Conservation (phyloP, 2,113 vertebrate species). For the Tychaedon coryphoeus region DNA sequence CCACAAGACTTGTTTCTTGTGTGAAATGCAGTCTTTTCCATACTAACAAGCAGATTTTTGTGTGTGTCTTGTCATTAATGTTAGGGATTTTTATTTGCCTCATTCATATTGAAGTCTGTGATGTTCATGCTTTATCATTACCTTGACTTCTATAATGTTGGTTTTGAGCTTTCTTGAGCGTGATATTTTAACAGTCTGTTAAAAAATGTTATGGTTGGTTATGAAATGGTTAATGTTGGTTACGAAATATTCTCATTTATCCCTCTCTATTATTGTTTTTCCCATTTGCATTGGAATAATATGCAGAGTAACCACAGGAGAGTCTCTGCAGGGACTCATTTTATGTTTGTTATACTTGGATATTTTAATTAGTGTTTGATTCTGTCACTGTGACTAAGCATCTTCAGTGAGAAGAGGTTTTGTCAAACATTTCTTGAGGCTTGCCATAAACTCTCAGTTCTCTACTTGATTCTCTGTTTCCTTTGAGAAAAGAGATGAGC, state of each 20-base stretch:
- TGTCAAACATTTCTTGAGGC: not conserved
- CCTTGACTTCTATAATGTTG: not conserved
- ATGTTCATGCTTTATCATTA: not conserved
- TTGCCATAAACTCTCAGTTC: not conserved
- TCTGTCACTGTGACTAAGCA: not conserved
- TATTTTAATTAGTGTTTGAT: not conserved
- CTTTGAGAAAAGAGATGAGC: not conserved
- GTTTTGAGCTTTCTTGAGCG: not conserved
- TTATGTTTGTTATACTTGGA: not conserved
- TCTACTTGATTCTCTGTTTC: not conserved
- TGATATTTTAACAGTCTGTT: not conserved
- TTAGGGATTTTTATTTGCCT: not conserved
- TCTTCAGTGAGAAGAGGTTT: not conserved
- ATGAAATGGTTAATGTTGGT: too few relatives aligned
- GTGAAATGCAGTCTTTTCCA: not conserved
- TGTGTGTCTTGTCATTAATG: not conserved
- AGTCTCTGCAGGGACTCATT: not conserved
- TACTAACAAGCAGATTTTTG: not conserved
- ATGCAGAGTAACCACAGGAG: not conserved
- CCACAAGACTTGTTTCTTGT: not conserved
- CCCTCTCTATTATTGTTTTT: not conserved
- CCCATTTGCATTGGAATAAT: not conserved
- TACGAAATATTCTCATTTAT: not conserved
- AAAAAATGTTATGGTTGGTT: too few relatives aligned
- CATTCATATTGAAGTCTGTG: not conserved